These are phyloP conservation scores for Mugil cephalus DNA, from an alignment of 2,113 vertebrate genomes.

Conservation along the genomic window DNA sequence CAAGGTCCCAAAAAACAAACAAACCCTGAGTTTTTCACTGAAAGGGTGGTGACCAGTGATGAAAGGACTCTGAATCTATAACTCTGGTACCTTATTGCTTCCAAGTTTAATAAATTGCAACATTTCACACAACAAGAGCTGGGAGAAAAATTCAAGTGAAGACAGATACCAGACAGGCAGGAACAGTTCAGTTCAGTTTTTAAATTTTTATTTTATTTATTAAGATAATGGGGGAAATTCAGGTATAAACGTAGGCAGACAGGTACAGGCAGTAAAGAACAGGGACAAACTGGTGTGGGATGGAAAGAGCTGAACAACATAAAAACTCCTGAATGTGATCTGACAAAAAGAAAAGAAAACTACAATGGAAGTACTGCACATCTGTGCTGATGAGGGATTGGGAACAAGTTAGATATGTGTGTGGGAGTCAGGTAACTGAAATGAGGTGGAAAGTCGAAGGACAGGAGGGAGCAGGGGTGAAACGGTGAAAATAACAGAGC, in stretches of 20 bases:
- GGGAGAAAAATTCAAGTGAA: background rate
- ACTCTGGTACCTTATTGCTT: slow-evolving; percentile 24
- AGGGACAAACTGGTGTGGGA: background rate
- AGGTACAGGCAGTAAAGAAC: background rate
- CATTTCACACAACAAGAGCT: background rate
- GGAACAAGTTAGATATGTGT: slow-evolving; percentile 6
- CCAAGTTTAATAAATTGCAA: slow-evolving; percentile 53
- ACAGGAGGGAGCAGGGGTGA: no score
- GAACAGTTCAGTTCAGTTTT: background rate
- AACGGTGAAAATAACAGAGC: no score
- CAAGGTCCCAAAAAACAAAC: background rate
- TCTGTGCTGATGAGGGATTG: background rate
- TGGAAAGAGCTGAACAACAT: background rate
- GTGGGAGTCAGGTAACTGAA: slow-evolving; percentile 5
- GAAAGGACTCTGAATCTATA: slow-evolving; percentile 22
- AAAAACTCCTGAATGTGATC: background rate
- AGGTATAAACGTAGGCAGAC: slow-evolving; percentile 1
- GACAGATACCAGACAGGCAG: slow-evolving; percentile 12
- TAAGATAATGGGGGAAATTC: slow-evolving; percentile 8
- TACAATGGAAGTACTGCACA: background rate
- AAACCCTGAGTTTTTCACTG: background rate
- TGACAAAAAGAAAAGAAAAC: background rate
- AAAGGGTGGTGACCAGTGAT: background rate
- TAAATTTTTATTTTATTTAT: no score
- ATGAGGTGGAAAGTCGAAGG: background rate